Evolutionary conservation across 2,888 invertebrate species (phyloP).

Genomic region (Epirrhoe tristata): DNA sequence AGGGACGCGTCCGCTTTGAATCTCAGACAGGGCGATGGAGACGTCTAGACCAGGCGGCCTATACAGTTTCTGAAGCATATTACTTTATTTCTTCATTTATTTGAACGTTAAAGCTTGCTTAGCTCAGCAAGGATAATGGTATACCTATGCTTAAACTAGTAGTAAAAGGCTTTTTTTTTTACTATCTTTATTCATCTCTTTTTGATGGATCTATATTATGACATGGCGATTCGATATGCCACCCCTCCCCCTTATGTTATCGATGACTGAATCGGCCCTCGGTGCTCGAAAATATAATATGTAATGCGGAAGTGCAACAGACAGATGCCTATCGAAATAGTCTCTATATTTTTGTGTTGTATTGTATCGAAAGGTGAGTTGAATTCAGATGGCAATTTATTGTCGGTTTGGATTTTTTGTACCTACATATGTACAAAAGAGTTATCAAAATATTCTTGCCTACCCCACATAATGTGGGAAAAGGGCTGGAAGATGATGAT

Average conservation of each 20-base stretch:
- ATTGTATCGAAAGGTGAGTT: not conserved
- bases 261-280: constrained; percentile 16
- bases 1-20: constrained; percentile 44
- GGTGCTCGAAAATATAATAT: constrained; percentile 11
- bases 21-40: constrained; percentile 45
- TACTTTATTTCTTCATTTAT: constrained; percentile 51
- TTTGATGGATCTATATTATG: constrained; percentile 13
- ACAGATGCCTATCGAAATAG: constrained; percentile 16
- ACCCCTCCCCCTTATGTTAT: constrained; percentile 23
- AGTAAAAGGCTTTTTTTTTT: not conserved
- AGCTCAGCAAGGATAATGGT: constrained; percentile 41
- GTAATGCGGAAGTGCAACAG: constrained; percentile 26
- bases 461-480: no score
- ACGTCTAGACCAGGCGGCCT: constrained; percentile 64
- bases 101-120: constrained; percentile 46
- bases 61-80: constrained; percentile 57
- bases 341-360: constrained; percentile 1
- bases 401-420: no score
- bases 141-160: not conserved
- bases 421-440: no score
- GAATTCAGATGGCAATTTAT: not conserved
- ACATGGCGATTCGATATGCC: constrained; percentile 12
- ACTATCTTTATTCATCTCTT: constrained; percentile 2
- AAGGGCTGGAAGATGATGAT: no score
- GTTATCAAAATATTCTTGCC: no score